Evolutionary conservation across 2,888 invertebrate species (phyloP), one percentile per base, ranked within the genome.

Genomic region (Prenolepis imparis): DNA sequence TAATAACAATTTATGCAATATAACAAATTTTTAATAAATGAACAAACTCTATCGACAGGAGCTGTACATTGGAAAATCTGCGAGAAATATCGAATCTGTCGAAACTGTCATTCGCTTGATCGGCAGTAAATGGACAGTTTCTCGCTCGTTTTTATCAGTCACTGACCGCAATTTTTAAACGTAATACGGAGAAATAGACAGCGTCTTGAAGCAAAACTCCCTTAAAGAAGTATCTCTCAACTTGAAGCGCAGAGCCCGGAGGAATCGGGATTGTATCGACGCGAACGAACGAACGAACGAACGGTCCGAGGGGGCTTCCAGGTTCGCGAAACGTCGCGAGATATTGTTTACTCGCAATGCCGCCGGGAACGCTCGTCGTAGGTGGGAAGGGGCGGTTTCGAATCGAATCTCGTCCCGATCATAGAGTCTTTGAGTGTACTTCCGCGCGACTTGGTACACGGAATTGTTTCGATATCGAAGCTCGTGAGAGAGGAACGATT

Each of bases 391-490:
- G 55, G 70, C 32, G 44, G 67, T n/a, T 52, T 52, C 36, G 74
- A 83, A 61, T 72, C 83, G 70, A 59, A 77, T 78, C 80, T 84
- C 64, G 83, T 66, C 85, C 83, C 89, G 89, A 88, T 90, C 90
- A 90, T 84, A 86, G 89, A 85, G 84, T 90, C 87, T 90, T 90
- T 90, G 90, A 90, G 86, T 74, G 80, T 73, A 75, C 77, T 90
- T 90, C 88, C 89, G 67, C 88, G 89, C 86, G 89, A 89, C 84
- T 89, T 87, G 63, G 70, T 64, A 80, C 87, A 83, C 85, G 81
- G 78, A 81, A 90, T 90, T 90, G 90, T 90, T 89, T 87, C 90
- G 77, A 61, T 81, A 72, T 82, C 82, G 86, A 77, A 77, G 73
- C 83, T 82, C 64, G 61, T 77, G 78, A 83, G 78, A 83, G 74